Evolutionary conservation across 2,113 vertebrate species (phyloP), one percentile per base, ranked within the genome.

Genomic region (Neodontobutis hainanensis): DNA sequence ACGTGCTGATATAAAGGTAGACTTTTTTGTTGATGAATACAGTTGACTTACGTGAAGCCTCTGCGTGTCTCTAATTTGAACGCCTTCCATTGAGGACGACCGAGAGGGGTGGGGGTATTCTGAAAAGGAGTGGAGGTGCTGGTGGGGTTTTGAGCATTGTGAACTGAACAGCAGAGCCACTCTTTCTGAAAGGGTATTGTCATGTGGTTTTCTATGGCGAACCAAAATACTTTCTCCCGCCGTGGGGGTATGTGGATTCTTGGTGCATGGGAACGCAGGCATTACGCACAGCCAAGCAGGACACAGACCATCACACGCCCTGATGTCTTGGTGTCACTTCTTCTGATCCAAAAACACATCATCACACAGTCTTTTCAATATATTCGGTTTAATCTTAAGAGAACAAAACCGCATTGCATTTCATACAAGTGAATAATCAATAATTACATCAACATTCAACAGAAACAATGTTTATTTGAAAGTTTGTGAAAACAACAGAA

Each of bases 121-220:
- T 60, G 67, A 80, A 67, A 61, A 34, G 36, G 65, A 62, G 19
- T n/a, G 42, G 73, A 27, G 60, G 15, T 11, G 50, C 27, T 47
- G 66, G 56, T 64, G 75, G 80, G 67, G 60, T 58, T 56, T 66
- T 56, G 45, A 53, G 85, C 82, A 87, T 88, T 89, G 86, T 90
- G 83, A 82, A 84, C 42, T 78, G 84, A 87, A 82, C 85, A 87
- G 90, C 84, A 65, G 87, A 87, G 83, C 72, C 88, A 84, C 78
- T 87, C 81, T 55, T 19, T 76, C 66, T 90, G 88, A 92, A 92
- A 86, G 78, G 88, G 81, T 68, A 90, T 92, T 92, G 90, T 91
- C 87, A 90, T 92, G 83, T 87, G 85, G 85, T 88, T 90, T 91
- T 91, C 89, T 87, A 88, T 88, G 84, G 86, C 78, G 71, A 77